Percentiles rank a stretch among this genome's conserved stretches.
These are phyloP conservation scores for Tachysurus vachellii DNA, from an alignment of 2,113 vertebrate species.

Conservation along the genomic window DNA sequence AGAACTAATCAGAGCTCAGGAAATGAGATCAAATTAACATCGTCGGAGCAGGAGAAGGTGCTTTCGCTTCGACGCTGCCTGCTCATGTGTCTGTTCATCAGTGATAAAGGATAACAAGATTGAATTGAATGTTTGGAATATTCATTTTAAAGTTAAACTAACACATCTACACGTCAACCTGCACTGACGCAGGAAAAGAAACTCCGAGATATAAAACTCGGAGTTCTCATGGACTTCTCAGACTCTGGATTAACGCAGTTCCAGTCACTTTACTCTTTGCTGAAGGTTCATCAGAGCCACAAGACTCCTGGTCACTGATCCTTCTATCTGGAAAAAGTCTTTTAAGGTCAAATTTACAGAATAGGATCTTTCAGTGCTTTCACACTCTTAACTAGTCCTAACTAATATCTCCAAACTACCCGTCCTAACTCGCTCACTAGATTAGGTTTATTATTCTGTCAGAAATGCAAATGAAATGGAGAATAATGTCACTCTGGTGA, in stretches of 20 bases:
- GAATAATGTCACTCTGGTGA: neutral
- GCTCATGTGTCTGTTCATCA: neutral
- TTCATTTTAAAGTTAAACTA: neutral
- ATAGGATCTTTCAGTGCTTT: neutral
- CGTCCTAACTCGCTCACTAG: neutral
- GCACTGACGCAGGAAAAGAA: neutral
- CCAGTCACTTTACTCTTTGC: neutral
- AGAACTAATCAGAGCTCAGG: constrained; percentile 75
- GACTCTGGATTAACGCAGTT: neutral
- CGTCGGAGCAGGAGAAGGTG: neutral
- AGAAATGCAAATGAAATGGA: neutral
- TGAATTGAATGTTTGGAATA: neutral
- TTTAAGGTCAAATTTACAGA: neutral
- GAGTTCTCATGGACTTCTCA: neutral
- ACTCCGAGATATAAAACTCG: neutral
- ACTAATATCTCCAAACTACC: neutral
- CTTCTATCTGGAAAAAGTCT: neutral
- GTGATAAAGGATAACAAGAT: no score
- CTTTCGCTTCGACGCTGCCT: neutral
- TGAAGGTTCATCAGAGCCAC: neutral
- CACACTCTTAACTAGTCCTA: neutral
- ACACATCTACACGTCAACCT: neutral
- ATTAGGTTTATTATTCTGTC: neutral
- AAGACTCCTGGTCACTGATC: neutral
- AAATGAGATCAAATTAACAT: constrained; percentile 73